Evolutionary conservation across 2,113 vertebrate genomes (phyloP), one percentile per base, ranked within the genome.

Genomic region (Enhydra lutris): DNA sequence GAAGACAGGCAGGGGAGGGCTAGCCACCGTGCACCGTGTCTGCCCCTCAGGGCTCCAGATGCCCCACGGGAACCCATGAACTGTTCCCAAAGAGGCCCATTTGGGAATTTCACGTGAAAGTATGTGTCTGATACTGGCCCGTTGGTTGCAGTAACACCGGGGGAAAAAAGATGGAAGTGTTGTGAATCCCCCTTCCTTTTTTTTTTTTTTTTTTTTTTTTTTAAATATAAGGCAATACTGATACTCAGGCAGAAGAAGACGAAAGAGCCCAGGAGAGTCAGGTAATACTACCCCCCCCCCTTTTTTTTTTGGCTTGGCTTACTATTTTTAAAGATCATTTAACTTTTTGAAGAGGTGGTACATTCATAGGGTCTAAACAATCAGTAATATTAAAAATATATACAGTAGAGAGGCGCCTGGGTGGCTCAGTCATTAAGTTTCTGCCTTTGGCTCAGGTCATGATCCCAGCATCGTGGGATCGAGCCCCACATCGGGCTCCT

Each of bases 241-340:
- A 99, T 92, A 98, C 98, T 89, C 98, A 99, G 73, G 97, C 99
- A 92, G 99, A 98, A 94, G 99, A 98, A 79, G 99, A 99, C 23
- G 99, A 99, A 31, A 99, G 99, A 95, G 98, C 99, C 76, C 98
- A 99, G 79, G 99, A 99, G 97, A 99, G 98, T 97, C 99, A 99
- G 99, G 99, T 99, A 99, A 92, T 36, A 20, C 0, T 23, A n/a
- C n/a, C 39, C 50, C 50, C 47, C 47, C 9, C 2, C 10, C 14
- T 71, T 9, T n/a, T 20, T 57, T 82, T 20, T 57, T 83, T 21
- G 63, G 63, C 15, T 55, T 82, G 74, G 42, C 24, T 91, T 42
- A 47, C 14, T 89, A 2, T 45, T 67, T 57, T 74, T 24, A 88
- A 17, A 47, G 63, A 24, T 36, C 47, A 39, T 71, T 80, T 50